phyloP scores from a whole-genome alignment of 92 coral and sea anemone genomes.

The Phenganax marumi region DNA sequence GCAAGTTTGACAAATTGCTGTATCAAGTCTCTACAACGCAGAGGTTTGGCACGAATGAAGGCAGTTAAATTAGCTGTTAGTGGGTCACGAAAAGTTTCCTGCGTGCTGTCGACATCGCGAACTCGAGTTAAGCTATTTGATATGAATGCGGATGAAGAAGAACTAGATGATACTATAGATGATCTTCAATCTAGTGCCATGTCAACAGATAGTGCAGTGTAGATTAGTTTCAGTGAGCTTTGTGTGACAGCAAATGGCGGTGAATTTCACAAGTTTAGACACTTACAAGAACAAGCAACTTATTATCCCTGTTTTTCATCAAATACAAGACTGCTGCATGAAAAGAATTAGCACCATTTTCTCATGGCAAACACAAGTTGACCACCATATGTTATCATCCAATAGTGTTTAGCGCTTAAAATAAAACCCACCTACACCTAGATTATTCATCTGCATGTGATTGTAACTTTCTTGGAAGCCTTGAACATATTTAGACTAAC shows the following conservation, averaged over 20 bases:
- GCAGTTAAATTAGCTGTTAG: slow-evolving; percentile 77
- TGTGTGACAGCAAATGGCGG: not conserved
- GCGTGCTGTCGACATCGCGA: slow-evolving; percentile 75
- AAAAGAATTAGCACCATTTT: too few relatives aligned
- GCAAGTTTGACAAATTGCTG: slow-evolving; percentile 15
- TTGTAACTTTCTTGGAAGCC: not conserved
- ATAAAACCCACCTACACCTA: not conserved
- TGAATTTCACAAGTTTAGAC: too few relatives aligned
- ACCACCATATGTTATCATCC: too few relatives aligned
- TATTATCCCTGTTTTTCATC: too few relatives aligned
- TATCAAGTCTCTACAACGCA: slow-evolving; percentile 59
- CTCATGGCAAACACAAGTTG: too few relatives aligned
- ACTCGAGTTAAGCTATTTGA: slow-evolving; percentile 78
- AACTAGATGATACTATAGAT: slow-evolving; percentile 63
- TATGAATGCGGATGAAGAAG: slow-evolving; percentile 98
- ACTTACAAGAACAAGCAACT: too few relatives aligned
- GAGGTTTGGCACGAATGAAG: slow-evolving; percentile 71
- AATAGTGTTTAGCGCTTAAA: too few relatives aligned
- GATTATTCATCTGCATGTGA: not conserved
- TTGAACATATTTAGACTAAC: too few relatives aligned
- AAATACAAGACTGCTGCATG: too few relatives aligned
- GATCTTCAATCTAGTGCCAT: slow-evolving; percentile 32
- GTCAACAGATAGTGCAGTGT: slow-evolving; percentile 13
- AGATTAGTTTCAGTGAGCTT: not conserved
- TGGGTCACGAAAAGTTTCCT: slow-evolving; percentile 85